Percentiles rank a stretch among this genome's conserved stretches.
Evolutionary conservation across 2,888 invertebrate genomes (phyloP).

Genomic region (Drosophila atripex): DNA sequence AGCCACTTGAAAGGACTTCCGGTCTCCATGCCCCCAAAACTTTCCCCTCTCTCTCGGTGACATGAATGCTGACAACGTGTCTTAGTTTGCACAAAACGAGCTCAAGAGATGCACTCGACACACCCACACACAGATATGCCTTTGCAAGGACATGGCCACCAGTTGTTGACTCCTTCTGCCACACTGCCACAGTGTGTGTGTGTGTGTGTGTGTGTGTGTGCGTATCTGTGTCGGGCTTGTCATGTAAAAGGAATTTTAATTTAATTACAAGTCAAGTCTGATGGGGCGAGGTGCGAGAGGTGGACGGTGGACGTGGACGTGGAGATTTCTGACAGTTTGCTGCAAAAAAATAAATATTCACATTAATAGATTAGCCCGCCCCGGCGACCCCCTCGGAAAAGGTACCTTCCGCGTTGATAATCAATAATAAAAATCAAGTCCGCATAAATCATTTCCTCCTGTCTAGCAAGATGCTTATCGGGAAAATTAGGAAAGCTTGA

Average conservation of each 20-base stretch:
- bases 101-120: slow-evolving; percentile 53
- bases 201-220: slow-evolving; percentile 20
- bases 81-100: slow-evolving; percentile 78
- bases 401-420: slow-evolving; percentile 48
- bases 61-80: slow-evolving; percentile 80
- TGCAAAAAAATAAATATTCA: slow-evolving; percentile 46
- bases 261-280: slow-evolving; percentile 65
- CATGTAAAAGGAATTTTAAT: slow-evolving; percentile 77
- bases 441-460: slow-evolving; percentile 68
- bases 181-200: slow-evolving; percentile 19
- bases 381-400: background rate
- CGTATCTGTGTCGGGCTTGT: no score
- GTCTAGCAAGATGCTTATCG: slow-evolving; percentile 67
- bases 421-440: slow-evolving; percentile 65
- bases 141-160: slow-evolving; percentile 53
- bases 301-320: background rate
- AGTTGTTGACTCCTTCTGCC: slow-evolving; percentile 51
- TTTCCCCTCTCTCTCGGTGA: slow-evolving; percentile 54
- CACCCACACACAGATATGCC: slow-evolving; percentile 27
- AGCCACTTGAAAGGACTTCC: slow-evolving; percentile 65
- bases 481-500: slow-evolving; percentile 35
- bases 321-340: slow-evolving; percentile 2
- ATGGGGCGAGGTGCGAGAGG: slow-evolving; percentile 3
- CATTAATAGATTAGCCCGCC: slow-evolving; percentile 62
- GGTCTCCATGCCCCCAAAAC: background rate